A percentile compares a stretch with the other conserved stretches of the same genome.
These are phyloP conservation scores for Psilanteris sp. DNA, from an alignment of 1,140 invertebrate species.

Conservation along the genomic window DNA sequence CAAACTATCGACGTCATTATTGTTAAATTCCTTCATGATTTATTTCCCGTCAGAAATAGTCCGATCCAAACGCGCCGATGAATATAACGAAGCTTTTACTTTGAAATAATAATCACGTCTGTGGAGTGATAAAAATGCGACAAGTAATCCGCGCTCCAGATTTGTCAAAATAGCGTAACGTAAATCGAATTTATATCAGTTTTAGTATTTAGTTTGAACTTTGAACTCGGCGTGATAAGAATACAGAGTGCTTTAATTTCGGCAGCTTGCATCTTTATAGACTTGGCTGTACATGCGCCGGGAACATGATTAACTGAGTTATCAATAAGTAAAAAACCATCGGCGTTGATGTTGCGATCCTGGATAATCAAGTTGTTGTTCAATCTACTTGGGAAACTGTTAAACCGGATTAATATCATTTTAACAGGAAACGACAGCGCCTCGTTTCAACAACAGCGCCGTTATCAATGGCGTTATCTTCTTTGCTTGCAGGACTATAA, in stretches of 20 bases:
- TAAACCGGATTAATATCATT: slow-evolving; percentile 46
- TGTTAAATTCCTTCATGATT: too few relatives aligned
- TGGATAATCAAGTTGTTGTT: slow-evolving; percentile 54
- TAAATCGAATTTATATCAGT: slow-evolving; percentile 6
- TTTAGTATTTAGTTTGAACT: not conserved
- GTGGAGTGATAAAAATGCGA: too few relatives aligned
- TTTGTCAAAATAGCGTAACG: not conserved
- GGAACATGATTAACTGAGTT: slow-evolving; percentile 17
- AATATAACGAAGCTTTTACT: too few relatives aligned
- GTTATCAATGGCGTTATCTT: slow-evolving; percentile 12
- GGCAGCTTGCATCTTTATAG: slow-evolving; percentile 1
- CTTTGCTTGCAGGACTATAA: not conserved
- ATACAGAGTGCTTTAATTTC: slow-evolving; percentile 5
- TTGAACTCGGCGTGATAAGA: too few relatives aligned
- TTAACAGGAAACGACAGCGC: slow-evolving; percentile 28
- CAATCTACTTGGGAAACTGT: slow-evolving; percentile 51
- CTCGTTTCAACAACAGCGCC: slow-evolving; percentile 19
- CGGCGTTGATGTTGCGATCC: slow-evolving; percentile 12
- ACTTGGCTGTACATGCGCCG: slow-evolving; percentile 1
- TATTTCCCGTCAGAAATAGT: too few relatives aligned
- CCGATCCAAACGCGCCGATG: too few relatives aligned
- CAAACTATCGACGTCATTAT: too few relatives aligned
- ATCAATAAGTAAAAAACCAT: slow-evolving; percentile 22
- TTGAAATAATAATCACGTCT: too few relatives aligned
- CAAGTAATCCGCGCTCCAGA: not conserved